A percentile compares a stretch with the other conserved stretches of the same genome.
Conservation (phyloP, 2,888 invertebrate species). For the Tiphia femorata region DNA sequence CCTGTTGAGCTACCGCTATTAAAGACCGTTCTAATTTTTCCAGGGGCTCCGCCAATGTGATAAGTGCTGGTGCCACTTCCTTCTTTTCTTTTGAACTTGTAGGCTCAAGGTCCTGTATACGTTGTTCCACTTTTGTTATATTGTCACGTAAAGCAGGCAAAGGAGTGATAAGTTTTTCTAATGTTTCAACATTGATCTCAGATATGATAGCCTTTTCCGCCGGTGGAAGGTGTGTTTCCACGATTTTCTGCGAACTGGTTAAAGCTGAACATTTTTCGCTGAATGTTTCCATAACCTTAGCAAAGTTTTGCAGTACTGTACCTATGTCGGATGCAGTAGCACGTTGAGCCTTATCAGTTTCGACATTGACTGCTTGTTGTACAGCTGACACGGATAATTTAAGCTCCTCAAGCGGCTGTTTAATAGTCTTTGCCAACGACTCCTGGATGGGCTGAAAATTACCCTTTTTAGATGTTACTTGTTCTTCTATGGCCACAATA, state of each 20-base stretch:
- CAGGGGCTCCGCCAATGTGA: slow-evolving; percentile 23
- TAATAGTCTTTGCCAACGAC: slow-evolving; percentile 3
- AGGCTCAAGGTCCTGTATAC: slow-evolving; percentile 1
- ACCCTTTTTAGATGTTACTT: slow-evolving; percentile 3
- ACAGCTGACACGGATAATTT: slow-evolving; percentile 12
- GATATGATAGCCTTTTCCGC: neutral
- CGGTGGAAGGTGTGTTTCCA: neutral
- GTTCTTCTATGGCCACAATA: slow-evolving; percentile 16
- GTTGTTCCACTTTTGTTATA: slow-evolving; percentile 16
- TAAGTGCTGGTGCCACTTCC: slow-evolving; percentile 10
- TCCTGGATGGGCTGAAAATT: neutral
- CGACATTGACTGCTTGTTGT: slow-evolving; percentile 5
- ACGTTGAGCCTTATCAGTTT: slow-evolving; percentile 7
- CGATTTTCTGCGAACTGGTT: slow-evolving; percentile 4
- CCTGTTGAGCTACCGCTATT: neutral
- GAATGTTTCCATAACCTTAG: slow-evolving; percentile 38
- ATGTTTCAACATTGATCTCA: slow-evolving; percentile 12
- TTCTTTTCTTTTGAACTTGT: neutral
- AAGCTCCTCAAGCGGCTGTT: slow-evolving; percentile 14
- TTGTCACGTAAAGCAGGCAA: slow-evolving; percentile 23
- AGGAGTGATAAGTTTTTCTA: slow-evolving; percentile 21
- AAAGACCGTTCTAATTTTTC: slow-evolving; percentile 17
- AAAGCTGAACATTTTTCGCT: slow-evolving; percentile 13
- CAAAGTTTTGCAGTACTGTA: slow-evolving; percentile 64
- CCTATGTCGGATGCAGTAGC: slow-evolving; percentile 21